A percentile compares a stretch with the other conserved stretches of the same genome.
Evolutionary conservation across 2,888 invertebrate species (phyloP).

Genomic region (Scelioninae gen. 1): DNA sequence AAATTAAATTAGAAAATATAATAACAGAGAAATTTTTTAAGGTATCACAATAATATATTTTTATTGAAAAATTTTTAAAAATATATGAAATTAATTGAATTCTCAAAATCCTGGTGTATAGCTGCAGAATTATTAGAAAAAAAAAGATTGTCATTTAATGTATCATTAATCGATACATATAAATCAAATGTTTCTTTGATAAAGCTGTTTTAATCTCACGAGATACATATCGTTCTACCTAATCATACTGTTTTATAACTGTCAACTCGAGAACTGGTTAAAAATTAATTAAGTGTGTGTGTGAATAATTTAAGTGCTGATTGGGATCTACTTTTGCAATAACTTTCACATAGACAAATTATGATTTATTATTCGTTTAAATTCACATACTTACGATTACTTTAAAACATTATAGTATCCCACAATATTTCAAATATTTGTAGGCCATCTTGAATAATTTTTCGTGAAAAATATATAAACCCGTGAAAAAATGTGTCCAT

Average conservation of each 20-base stretch:
- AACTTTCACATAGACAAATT: slow-evolving; percentile 2
- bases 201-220: slow-evolving; percentile 20
- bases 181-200: slow-evolving; percentile 10
- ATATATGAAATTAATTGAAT: no score
- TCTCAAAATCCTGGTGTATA: neutral
- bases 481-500: no score
- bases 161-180: neutral
- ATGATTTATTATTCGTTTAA: neutral
- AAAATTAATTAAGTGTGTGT: slow-evolving; percentile 27
- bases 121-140: neutral
- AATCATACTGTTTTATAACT: slow-evolving; percentile 37
- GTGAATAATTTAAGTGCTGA: slow-evolving; percentile 20
- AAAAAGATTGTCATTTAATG: neutral
- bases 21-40: no score
- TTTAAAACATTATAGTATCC: neutral
- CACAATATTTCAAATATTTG: no score
- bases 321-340: slow-evolving; percentile 23
- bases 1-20: no score
- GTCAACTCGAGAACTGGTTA: slow-evolving; percentile 28
- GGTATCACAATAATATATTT: no score
- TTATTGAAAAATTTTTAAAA: no score
- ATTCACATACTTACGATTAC: neutral
- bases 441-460: no score
- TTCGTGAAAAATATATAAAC: no score
- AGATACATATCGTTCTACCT: slow-evolving; percentile 10